phyloP scores from a whole-genome alignment of 2,113 vertebrate species.

The Macrotis lagotis region DNA sequence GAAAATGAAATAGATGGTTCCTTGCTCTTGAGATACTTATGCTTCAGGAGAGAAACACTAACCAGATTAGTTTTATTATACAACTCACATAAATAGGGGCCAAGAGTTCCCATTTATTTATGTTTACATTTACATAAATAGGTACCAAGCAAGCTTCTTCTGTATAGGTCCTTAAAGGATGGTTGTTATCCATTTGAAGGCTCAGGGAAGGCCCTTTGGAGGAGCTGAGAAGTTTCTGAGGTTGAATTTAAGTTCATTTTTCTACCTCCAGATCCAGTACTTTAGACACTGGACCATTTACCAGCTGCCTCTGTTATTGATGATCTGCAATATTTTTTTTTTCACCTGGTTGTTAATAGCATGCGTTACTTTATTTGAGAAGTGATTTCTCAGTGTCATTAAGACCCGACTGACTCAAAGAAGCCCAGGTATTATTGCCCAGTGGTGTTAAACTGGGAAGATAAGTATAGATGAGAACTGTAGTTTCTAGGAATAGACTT shows the following conservation, averaged over 20 bases:
- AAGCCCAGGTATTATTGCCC: no score
- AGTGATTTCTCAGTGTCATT: background rate
- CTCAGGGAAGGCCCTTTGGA: background rate
- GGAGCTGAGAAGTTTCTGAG: no score
- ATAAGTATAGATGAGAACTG: background rate
- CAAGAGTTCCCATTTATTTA: background rate
- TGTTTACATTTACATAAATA: background rate
- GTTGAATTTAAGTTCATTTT: no score
- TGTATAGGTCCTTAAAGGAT: background rate
- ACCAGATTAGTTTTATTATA: background rate
- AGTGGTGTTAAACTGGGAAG: background rate
- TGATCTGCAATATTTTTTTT: no score
- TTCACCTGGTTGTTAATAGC: no score
- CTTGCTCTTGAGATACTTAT: background rate
- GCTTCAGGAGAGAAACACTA: background rate
- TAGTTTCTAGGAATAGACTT: background rate
- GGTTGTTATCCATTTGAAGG: background rate
- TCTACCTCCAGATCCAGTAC: no score
- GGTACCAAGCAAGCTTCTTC: background rate
- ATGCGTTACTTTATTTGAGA: no score
- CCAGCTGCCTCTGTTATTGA: no score
- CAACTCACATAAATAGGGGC: background rate
- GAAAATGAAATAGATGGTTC: background rate
- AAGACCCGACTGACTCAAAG: background rate
- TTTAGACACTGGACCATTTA: no score